Percentiles rank a stretch among this genome's conserved stretches.
phyloP scores from a whole-genome alignment of 2,888 invertebrate species.

The Drosophila mulleri region DNA sequence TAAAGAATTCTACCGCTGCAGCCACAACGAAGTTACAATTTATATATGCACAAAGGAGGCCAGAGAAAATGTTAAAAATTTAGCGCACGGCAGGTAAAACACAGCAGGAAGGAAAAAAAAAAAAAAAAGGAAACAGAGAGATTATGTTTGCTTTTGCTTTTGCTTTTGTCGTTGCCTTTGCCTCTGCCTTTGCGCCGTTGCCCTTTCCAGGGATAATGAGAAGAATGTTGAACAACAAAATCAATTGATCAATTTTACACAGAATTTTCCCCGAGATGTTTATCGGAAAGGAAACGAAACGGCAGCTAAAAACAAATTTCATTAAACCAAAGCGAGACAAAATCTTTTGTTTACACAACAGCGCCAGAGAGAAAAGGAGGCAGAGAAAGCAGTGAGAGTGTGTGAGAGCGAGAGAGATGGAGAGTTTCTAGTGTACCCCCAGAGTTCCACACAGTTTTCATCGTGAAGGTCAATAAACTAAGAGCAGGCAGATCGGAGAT shows the following conservation, averaged over 20 bases:
- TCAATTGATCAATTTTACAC: conserved; percentile 50
- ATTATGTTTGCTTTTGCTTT: conserved; percentile 23
- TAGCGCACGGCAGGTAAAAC: conserved; percentile 57
- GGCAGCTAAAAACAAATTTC: conserved; percentile 31
- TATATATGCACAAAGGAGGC: conserved; percentile 20
- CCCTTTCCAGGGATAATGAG: conserved; percentile 36
- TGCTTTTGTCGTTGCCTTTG: background rate
- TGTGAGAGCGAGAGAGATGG: background rate
- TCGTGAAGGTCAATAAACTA: conserved; percentile 75
- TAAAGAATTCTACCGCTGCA: conserved; percentile 39
- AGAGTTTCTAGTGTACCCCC: conserved; percentile 7
- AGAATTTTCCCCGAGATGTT: conserved; percentile 26
- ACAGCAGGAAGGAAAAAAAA: conserved; percentile 16
- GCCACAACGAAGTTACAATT: conserved; percentile 20
- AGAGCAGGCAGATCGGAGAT: conserved; percentile 15
- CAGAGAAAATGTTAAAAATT: conserved; percentile 34
- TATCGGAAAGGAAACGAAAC: conserved; percentile 19
- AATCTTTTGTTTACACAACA: conserved; percentile 59
- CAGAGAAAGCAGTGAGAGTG: background rate
- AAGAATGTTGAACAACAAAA: conserved; percentile 41
- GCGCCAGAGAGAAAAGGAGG: conserved; percentile 15
- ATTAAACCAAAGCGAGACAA: conserved; percentile 17
- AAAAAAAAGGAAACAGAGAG: background rate
- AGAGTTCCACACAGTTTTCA: conserved; percentile 4
- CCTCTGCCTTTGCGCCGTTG: conserved; percentile 4